Percentiles rank a stretch among this genome's conserved stretches.
phyloP scores from a whole-genome alignment of 2,888 invertebrate genomes.

The Clitarchus hookeri region DNA sequence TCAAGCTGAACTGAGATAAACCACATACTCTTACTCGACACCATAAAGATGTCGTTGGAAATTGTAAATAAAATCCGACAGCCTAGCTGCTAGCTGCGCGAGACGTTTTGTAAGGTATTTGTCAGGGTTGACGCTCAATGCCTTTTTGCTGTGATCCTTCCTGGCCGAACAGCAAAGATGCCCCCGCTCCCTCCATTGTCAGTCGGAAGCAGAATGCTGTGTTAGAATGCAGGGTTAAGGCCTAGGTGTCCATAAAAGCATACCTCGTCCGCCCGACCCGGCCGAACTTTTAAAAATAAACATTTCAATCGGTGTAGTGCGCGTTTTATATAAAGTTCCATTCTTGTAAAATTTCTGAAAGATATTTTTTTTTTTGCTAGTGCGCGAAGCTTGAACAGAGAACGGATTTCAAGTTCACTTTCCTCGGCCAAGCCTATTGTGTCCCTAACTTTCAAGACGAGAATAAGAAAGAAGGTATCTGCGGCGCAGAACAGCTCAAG shows the following conservation, averaged over 20 bases:
- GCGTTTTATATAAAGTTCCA: slow-evolving; percentile 3
- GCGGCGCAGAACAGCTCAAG: background rate
- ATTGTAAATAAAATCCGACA: background rate
- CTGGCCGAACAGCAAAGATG: background rate
- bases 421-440: slow-evolving; percentile 1
- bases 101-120: background rate
- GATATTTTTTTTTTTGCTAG: background rate
- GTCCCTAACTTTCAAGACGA: background rate
- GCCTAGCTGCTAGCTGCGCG: background rate
- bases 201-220: background rate
- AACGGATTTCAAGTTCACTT: slow-evolving; percentile 14
- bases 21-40: too few species aligned
- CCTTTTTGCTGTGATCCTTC: background rate
- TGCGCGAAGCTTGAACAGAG: background rate
- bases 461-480: background rate
- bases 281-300: background rate
- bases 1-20: too few species aligned
- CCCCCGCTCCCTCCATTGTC: background rate
- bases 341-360: background rate
- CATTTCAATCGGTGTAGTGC: background rate
- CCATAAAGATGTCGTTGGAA: too few species aligned
- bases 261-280: background rate
- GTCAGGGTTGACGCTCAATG: background rate
- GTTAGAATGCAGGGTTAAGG: background rate
- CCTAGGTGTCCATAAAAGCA: background rate